Evolutionary conservation across 2,113 vertebrate species (phyloP), one percentile per base, ranked within the genome.

Genomic region (Clupea harengus): DNA sequence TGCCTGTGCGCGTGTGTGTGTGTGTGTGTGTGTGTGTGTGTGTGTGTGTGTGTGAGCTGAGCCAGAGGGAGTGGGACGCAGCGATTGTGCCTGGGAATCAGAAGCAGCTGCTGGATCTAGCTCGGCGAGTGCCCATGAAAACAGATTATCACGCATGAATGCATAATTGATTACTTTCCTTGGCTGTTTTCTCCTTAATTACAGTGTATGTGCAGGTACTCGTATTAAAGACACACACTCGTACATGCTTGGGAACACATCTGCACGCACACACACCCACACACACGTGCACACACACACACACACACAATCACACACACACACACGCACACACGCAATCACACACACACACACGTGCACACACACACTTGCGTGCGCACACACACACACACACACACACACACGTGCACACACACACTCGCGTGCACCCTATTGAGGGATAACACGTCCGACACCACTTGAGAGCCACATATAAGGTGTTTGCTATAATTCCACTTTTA

Each of bases 81-180:
- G 82, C 10, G 25, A 15, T 64, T 67, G 46, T 67, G 54, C 20
- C 39, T 67, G 60, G 22, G 44, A 46, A 46, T 72, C 60, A 84
- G 45, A 64, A 84, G 20, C 57, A 28, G 32, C 84, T 81, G 72
- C 28, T 81, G 28, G 47, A 20, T 78, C 32, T 67, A 39, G 22
- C 39, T 32, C 57, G 5, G 22, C 44, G 47, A 78, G 46, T 52
- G n/a, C 44, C 72, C 72, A 49, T 54, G 50, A 81, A 49, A 85
- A 60, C 81, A 57, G 84, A 85, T 81, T 81, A 78, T 80, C 49
- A 52, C 84, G 52, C 46, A 54, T 85, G 72, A 81, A 54, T 54
- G 75, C 72, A 78, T 39, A 78, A 78, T 78, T 78, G 72, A 78
- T 78, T 78, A 78, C 72, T 78, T 78, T 78, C 72, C 72, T 78